Base-by-base conservation (phyloP, 2,797 vertebrate genomes). In the Ctenopoma kingsleyae region DNA sequence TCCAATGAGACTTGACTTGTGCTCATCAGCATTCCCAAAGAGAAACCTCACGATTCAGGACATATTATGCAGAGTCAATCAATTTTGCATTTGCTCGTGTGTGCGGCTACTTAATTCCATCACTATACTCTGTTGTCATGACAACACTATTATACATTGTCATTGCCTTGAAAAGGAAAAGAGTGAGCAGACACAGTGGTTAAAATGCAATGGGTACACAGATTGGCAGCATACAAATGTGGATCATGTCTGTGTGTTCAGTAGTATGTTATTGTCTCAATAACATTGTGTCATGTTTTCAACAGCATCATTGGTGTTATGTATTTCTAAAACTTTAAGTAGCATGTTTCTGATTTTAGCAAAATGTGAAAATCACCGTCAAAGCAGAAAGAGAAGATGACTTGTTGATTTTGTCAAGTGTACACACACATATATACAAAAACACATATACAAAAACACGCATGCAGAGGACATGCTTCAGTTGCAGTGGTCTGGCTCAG, bases 121-220 rank as follows among this genome's bases (percentile, higher is more conserved):
- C 74, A 27, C 61, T 68, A 51, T 85, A 71, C 35, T 60, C 69
- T 71, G 86, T 91, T 86, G 87, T 86, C 87, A 85, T 86, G 82
- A 82, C 85, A 84, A 90, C 89, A 27, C 66, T 38, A 61, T 82
- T 79, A 83, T 78, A 79, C 67, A 85, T 77, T 65, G 49, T 63
- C 32, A n/a, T 67, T 55, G 7, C 55, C 40, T 80, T 85, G 49
- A 62, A 76, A 80, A 61, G 58, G 63, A 77, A 56, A 74, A 7
- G 17, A 67, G 55, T 51, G 46, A 65, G 60, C 9, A 3, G 53
- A 57, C 58, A 64, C 40, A 23, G 43, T 27, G 51, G 48, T 30
- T 73, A 66, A 58, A 72, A 73, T 73, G 22, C 47, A 27, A 43
- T 22, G 47, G 22, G 17, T 11, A 48, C n/a, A n/a, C 30, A 50